phyloP scores from a whole-genome alignment of 1,140 invertebrate species.

The Apolygus lucorum region DNA sequence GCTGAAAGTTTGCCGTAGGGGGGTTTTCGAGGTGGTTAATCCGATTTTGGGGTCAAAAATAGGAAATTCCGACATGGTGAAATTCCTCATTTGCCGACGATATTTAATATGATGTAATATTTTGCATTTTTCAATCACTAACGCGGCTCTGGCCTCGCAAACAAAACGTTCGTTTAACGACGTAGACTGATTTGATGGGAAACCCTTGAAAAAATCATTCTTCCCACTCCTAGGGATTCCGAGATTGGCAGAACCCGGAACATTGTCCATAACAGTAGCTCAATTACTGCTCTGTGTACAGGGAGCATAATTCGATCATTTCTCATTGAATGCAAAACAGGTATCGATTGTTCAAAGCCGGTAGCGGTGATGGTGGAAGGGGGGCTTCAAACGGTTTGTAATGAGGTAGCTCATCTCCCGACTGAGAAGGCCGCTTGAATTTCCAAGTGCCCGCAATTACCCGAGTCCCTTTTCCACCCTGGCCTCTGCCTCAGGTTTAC shows the following conservation, averaged over 20 bases:
- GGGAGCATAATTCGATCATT: background rate
- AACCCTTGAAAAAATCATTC: too few relatives aligned
- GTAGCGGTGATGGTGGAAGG: too few relatives aligned
- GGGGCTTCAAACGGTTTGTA: background rate
- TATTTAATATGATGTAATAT: too few relatives aligned
- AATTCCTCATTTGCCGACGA: too few relatives aligned
- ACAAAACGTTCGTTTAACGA: too few relatives aligned
- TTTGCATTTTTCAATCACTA: too few relatives aligned
- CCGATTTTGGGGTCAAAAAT: too few relatives aligned
- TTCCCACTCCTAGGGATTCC: background rate
- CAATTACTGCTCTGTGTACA: background rate
- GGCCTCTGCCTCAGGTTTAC: background rate
- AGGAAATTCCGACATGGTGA: too few relatives aligned
- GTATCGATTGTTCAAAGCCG: background rate
- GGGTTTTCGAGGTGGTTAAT: too few relatives aligned
- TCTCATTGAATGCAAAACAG: constrained; percentile 1
- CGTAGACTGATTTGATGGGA: too few relatives aligned
- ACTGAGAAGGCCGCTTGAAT: background rate
- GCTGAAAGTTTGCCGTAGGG: too few relatives aligned
- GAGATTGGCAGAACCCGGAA: background rate
- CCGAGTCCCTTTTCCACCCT: background rate
- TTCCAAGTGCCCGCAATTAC: background rate
- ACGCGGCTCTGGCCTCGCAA: too few relatives aligned
- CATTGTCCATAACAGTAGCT: background rate
- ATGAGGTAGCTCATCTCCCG: background rate